Conservation (phyloP, 1,140 invertebrate genomes). For the Eubasilissa regina region DNA sequence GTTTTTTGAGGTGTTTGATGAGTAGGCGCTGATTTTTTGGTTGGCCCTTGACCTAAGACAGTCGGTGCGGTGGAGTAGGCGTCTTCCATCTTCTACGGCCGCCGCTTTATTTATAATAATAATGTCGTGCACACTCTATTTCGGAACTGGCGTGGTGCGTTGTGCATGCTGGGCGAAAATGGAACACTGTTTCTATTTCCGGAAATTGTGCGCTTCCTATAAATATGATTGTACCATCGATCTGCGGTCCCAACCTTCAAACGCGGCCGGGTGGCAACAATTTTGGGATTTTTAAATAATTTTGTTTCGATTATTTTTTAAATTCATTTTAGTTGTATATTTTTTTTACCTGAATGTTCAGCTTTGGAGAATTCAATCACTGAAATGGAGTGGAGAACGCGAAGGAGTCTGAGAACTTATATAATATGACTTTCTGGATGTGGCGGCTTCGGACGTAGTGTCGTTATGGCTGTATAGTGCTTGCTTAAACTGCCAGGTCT, state of each 20-base stretch:
- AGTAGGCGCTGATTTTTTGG: background rate
- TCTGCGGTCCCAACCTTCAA: slow-evolving; percentile 16
- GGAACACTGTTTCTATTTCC: slow-evolving; percentile 41
- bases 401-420: too few species aligned
- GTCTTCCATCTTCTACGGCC: background rate
- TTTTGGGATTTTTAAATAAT: background rate
- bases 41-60: slow-evolving; percentile 42
- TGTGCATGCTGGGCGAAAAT: slow-evolving; percentile 41
- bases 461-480: too few species aligned
- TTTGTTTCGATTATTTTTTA: background rate
- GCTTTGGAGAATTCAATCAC: too few species aligned
- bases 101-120: slow-evolving; percentile 29
- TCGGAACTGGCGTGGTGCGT: slow-evolving; percentile 30
- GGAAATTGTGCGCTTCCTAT: slow-evolving; percentile 30
- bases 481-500: too few species aligned
- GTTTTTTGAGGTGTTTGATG: too few species aligned
- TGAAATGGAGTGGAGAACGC: too few species aligned
- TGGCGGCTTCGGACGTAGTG: too few species aligned
- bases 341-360: too few species aligned
- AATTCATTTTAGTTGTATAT: too few species aligned
- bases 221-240: slow-evolving; percentile 15
- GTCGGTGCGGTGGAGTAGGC: slow-evolving; percentile 5
- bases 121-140: slow-evolving; percentile 31
- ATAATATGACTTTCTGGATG: too few species aligned
- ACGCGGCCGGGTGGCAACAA: background rate